Percentiles rank a stretch among this genome's conserved stretches.
These are phyloP conservation scores for Anastrepha obliqua DNA, from an alignment of 1,140 invertebrate genomes.

Conservation along the genomic window DNA sequence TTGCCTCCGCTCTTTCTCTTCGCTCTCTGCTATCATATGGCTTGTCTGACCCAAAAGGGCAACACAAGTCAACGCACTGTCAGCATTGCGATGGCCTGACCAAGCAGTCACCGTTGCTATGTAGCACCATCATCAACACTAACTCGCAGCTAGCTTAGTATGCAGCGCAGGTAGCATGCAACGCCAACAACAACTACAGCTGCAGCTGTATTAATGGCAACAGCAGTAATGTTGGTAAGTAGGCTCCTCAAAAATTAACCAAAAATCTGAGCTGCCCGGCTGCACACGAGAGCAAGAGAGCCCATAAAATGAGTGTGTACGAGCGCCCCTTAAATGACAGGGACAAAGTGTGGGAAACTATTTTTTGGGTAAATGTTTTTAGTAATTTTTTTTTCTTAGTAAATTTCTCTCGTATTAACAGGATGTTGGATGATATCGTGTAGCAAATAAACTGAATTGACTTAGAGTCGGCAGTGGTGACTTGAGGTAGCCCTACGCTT, in stretches of 20 bases:
- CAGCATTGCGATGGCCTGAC: neutral
- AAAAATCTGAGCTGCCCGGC: slow-evolving; percentile 34
- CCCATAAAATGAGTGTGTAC: neutral
- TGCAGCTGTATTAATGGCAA: neutral
- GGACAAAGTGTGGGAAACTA: slow-evolving; percentile 50
- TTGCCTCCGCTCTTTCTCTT: slow-evolving; percentile 13
- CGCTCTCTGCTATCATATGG: neutral
- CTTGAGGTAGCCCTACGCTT: neutral
- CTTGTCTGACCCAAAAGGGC: slow-evolving; percentile 50
- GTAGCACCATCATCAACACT: neutral
- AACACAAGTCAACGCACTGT: slow-evolving; percentile 49
- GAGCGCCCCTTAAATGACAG: slow-evolving; percentile 38
- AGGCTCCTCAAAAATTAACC: slow-evolving; percentile 32
- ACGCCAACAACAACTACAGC: neutral
- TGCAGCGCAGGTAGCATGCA: slow-evolving; percentile 50
- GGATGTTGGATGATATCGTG: slow-evolving; percentile 3
- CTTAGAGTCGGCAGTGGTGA: neutral
- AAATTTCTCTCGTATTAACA: slow-evolving; percentile 22
- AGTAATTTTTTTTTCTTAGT: neutral
- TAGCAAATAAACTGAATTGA: neutral
- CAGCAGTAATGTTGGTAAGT: neutral
- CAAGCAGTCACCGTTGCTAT: neutral
- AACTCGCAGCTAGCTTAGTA: neutral
- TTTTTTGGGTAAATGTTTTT: slow-evolving; percentile 49
- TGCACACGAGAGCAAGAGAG: neutral